phyloP scores from a whole-genome alignment of 2,888 invertebrate genomes.

The Matsumyia berberina region DNA sequence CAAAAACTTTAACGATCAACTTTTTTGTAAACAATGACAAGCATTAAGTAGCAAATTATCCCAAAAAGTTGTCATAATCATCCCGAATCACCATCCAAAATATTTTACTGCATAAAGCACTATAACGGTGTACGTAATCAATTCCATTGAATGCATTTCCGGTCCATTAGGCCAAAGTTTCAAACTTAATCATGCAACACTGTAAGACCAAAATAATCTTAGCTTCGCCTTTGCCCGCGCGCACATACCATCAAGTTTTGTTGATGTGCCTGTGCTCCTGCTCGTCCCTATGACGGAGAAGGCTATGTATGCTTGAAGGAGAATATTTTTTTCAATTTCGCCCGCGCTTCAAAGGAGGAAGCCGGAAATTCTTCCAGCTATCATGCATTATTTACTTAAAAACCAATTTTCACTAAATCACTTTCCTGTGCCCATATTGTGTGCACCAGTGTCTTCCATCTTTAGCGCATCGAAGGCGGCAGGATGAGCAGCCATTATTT shows the following conservation, averaged over 20 bases:
- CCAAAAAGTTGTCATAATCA: slow-evolving; percentile 27
- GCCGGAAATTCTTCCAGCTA: slow-evolving; percentile 69
- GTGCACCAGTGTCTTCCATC: slow-evolving; percentile 67
- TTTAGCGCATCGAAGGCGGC: slow-evolving; percentile 54
- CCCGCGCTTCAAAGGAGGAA: slow-evolving; percentile 57
- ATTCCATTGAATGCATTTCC: slow-evolving; percentile 65
- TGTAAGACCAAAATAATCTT: slow-evolving; percentile 43
- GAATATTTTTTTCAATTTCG: slow-evolving; percentile 68
- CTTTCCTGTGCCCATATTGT: slow-evolving; percentile 79
- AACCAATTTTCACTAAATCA: slow-evolving; percentile 84
- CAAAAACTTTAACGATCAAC: background rate
- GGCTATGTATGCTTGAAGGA: background rate
- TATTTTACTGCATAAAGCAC: slow-evolving; percentile 6
- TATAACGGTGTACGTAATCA: slow-evolving; percentile 7
- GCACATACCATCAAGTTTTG: slow-evolving; percentile 22
- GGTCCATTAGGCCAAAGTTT: slow-evolving; percentile 62
- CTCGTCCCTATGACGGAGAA: slow-evolving; percentile 16
- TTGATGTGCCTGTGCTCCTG: slow-evolving; percentile 18
- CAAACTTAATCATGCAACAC: slow-evolving; percentile 60
- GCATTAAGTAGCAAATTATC: slow-evolving; percentile 41
- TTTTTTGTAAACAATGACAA: slow-evolving; percentile 8
- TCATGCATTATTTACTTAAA: slow-evolving; percentile 82
- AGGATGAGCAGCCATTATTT: slow-evolving; percentile 56
- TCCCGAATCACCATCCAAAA: background rate
- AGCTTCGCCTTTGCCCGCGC: background rate